Evolutionary conservation across 35 echinoderm and acorn worm genomes (phyloP).

Genomic region (Amphiura filiformis): DNA sequence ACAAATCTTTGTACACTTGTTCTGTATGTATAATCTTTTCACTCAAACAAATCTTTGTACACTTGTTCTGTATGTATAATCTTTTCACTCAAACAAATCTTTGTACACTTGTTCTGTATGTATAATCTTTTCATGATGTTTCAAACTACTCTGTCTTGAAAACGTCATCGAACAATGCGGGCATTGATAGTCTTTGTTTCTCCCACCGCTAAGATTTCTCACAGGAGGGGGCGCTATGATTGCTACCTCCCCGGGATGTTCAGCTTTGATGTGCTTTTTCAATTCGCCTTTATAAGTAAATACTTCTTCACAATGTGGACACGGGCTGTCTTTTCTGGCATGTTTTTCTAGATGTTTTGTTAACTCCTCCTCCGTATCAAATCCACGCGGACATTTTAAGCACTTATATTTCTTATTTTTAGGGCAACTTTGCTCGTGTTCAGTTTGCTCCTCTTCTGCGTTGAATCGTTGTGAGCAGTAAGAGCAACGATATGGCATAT

Average conservation of each 20-base stretch:
- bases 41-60: no score
- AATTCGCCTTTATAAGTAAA: neutral
- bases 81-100: neutral
- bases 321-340: neutral
- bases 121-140: neutral
- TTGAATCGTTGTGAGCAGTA: neutral
- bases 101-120: neutral
- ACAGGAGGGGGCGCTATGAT: neutral
- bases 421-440: neutral
- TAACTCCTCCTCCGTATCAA: neutral
- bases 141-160: neutral
- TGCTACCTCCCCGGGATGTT: neutral
- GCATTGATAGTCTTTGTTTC: neutral
- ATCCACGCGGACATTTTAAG: neutral
- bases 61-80: no score
- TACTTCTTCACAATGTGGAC: neutral
- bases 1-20: no score
- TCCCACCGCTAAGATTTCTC: neutral
- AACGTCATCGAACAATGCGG: neutral
- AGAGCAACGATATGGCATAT: neutral
- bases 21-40: no score
- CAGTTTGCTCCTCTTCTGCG: neutral
- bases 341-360: neutral
- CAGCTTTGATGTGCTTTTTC: neutral
- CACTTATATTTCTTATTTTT: conserved; percentile 2